phyloP scores from a whole-genome alignment of 1,140 invertebrate species.

The Propsilocerus akamusi region DNA sequence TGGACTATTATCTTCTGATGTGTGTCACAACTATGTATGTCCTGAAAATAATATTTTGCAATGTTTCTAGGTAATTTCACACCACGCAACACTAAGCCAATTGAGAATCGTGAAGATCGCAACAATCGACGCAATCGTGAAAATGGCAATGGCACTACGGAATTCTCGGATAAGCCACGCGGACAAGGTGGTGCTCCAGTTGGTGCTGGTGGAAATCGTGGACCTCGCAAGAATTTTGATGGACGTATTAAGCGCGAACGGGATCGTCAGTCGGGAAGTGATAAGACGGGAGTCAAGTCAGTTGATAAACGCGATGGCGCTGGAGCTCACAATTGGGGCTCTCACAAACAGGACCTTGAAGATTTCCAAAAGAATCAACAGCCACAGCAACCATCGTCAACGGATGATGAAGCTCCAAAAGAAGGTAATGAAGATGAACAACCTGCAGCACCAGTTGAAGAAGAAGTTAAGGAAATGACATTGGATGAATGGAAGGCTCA shows the following conservation, averaged over 20 bases:
- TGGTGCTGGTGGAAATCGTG: constrained; percentile 20
- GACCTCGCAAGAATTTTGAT: constrained; percentile 35
- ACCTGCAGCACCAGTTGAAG: constrained; percentile 36
- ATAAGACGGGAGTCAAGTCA: constrained; percentile 86
- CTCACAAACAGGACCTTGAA: constrained; percentile 77
- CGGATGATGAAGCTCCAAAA: constrained; percentile 23
- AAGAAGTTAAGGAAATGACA: constrained; percentile 63
- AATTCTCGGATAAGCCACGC: constrained; percentile 16
- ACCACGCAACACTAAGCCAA: too few species aligned
- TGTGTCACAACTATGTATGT: too few species aligned
- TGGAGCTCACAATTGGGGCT: constrained; percentile 91
- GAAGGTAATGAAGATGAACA: constrained; percentile 26
- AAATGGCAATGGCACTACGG: constrained; percentile 18
- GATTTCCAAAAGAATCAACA: constrained; percentile 39
- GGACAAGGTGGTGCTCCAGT: constrained; percentile 24
- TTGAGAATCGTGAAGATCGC: constrained; percentile 47
- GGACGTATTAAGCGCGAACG: constrained; percentile 76
- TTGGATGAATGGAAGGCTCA: constrained; percentile 79
- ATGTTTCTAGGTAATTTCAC: too few species aligned
- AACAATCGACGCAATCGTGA: constrained; percentile 56
- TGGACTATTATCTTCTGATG: too few species aligned
- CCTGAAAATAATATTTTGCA: too few species aligned
- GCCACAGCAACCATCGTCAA: too few species aligned
- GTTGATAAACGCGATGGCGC: constrained; percentile 86
- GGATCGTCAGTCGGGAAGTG: constrained; percentile 85